Evolutionary conservation across 2,888 invertebrate species (phyloP).

Genomic region (Drosophila ezoana): DNA sequence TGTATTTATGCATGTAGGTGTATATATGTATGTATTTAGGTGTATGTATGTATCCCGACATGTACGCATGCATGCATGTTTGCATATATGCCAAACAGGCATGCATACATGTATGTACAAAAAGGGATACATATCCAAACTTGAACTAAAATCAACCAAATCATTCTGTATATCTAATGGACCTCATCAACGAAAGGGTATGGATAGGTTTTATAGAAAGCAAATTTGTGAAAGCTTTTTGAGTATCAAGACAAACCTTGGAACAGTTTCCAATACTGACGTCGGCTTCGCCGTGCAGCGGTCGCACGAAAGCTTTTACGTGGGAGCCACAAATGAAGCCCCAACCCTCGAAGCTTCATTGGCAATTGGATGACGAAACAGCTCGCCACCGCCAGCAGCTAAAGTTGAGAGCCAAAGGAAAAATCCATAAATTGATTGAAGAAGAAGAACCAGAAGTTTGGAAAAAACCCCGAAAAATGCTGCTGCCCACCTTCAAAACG

Average conservation of each 20-base stretch:
- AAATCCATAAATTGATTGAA: constrained; percentile 78
- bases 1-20: too few species aligned
- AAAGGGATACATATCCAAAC: too few species aligned
- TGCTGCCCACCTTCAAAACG: constrained; percentile 53
- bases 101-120: too few species aligned
- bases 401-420: constrained; percentile 27
- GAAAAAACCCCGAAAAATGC: constrained; percentile 45
- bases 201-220: constrained; percentile 19
- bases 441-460: background rate
- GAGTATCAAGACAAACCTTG: constrained; percentile 68
- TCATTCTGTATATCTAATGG: too few species aligned
- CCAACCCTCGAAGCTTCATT: constrained; percentile 41
- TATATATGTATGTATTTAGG: too few species aligned
- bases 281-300: constrained; percentile 13
- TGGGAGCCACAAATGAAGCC: constrained; percentile 38
- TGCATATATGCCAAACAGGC: too few species aligned
- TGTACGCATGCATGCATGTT: too few species aligned
- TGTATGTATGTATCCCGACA: too few species aligned
- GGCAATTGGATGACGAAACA: constrained; percentile 74
- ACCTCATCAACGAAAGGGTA: background rate
- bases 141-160: too few species aligned
- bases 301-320: constrained; percentile 46
- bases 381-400: constrained; percentile 33
- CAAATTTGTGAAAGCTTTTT: constrained; percentile 49
- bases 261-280: constrained; percentile 16